A percentile compares a stretch with the other conserved stretches of the same genome.
phyloP scores from a whole-genome alignment of 1,140 invertebrate species.

The Sipha flava region DNA sequence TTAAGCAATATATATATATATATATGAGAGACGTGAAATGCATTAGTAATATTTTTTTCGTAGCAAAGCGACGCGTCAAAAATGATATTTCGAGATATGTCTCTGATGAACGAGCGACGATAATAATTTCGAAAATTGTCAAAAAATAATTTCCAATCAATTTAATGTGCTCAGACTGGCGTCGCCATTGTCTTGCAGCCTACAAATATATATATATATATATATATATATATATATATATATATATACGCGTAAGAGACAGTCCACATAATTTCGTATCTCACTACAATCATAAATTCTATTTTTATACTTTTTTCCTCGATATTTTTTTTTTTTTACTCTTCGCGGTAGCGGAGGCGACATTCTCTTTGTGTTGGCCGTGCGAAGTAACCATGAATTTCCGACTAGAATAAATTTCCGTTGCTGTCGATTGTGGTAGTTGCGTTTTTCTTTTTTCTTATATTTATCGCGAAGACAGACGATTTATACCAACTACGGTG shows the following conservation, averaged over 20 bases:
- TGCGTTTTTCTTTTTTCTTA: neutral
- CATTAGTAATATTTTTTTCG: too few species aligned
- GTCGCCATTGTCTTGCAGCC: constrained; percentile 9
- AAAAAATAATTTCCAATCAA: constrained; percentile 23
- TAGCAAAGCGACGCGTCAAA: too few species aligned
- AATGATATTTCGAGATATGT: too few species aligned
- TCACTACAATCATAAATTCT: neutral
- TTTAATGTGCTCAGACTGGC: constrained; percentile 17
- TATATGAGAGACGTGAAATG: too few species aligned
- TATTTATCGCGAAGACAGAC: neutral
- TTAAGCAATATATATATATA: too few species aligned
- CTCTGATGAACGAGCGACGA: neutral
- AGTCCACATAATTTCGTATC: neutral
- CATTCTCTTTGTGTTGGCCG: neutral
- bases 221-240: too few species aligned
- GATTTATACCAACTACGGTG: neutral
- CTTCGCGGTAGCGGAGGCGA: neutral
- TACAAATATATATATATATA: too few species aligned
- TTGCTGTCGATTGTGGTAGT: constrained; percentile 1
- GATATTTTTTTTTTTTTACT: neutral
- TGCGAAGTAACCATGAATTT: neutral
- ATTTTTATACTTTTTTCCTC: neutral
- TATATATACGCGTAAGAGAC: neutral
- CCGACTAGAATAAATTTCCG: constrained; percentile 18
- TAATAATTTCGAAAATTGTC: neutral